Percentiles rank a stretch among this genome's conserved stretches.
phyloP scores from a whole-genome alignment of 2,797 vertebrate genomes.

The Microctenopoma stevenorrisi region DNA sequence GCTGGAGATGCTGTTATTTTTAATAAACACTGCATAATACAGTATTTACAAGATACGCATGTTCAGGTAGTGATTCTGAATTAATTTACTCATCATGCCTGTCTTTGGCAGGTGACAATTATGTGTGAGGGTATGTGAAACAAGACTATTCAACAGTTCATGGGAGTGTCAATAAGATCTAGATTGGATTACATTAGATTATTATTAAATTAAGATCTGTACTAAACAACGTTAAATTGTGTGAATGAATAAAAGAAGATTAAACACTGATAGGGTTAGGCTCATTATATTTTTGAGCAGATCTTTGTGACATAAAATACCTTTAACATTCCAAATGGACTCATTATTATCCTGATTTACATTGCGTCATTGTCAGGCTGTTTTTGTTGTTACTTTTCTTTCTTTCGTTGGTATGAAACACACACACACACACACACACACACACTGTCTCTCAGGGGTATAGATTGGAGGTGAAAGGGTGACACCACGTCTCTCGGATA shows the following conservation, averaged over 20 bases:
- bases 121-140: constrained; percentile 20
- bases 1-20: not conserved
- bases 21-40: not conserved
- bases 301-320: not conserved
- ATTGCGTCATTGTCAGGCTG: not conserved
- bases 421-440: constrained; percentile 20
- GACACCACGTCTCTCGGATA: constrained; percentile 71
- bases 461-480: constrained; percentile 71
- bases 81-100: not conserved
- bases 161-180: not conserved
- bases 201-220: not conserved
- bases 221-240: not conserved
- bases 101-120: not conserved
- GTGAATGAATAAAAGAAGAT: no score
- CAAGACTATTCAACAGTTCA: not conserved
- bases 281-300: no score
- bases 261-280: no score
- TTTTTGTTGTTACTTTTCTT: no score
- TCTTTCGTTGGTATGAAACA: constrained; percentile 6
- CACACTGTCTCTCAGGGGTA: constrained; percentile 31
- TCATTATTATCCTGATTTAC: not conserved
- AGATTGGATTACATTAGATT: not conserved
- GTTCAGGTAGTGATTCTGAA: not conserved
- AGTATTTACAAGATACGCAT: not conserved
- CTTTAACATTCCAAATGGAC: not conserved